These are phyloP conservation scores for Scaptomyza pallida DNA, from an alignment of 1,140 invertebrate genomes.

Conservation along the genomic window DNA sequence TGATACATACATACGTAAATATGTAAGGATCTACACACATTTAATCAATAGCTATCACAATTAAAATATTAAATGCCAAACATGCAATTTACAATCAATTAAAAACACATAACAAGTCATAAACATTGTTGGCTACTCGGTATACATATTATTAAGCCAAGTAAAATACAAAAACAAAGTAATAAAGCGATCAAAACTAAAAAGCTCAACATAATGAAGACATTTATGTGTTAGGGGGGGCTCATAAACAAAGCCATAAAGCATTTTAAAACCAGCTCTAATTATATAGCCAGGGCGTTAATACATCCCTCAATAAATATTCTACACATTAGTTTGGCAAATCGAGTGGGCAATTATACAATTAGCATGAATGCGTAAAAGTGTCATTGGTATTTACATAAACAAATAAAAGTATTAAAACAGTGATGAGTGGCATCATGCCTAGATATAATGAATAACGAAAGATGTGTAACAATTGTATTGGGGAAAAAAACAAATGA, in stretches of 20 bases:
- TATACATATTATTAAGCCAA: slow-evolving; percentile 4
- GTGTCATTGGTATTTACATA: background rate
- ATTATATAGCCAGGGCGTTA: slow-evolving; percentile 33
- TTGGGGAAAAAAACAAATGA: no score
- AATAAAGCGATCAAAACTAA: slow-evolving; percentile 19
- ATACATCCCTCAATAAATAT: background rate
- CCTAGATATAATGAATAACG: no score
- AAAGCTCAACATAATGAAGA: slow-evolving; percentile 49
- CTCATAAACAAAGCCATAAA: slow-evolving; percentile 39
- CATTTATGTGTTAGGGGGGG: slow-evolving; percentile 30
- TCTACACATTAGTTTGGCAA: slow-evolving; percentile 31
- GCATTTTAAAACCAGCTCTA: slow-evolving; percentile 26
- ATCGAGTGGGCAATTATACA: slow-evolving; percentile 16
- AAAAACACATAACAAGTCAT: slow-evolving; percentile 43
- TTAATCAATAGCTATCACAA: slow-evolving; percentile 51
- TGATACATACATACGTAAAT: background rate
- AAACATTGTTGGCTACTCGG: slow-evolving; percentile 12
- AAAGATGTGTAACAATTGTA: no score
- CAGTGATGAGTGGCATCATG: no score
- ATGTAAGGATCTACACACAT: background rate
- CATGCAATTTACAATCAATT: slow-evolving; percentile 49
- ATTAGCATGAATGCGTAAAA: slow-evolving; percentile 20
- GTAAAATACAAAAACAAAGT: slow-evolving; percentile 7
- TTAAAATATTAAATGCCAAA: slow-evolving; percentile 40
- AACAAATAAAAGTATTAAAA: no score